phyloP scores from a whole-genome alignment of 2,888 invertebrate species.

The Parnassius glacialis region DNA sequence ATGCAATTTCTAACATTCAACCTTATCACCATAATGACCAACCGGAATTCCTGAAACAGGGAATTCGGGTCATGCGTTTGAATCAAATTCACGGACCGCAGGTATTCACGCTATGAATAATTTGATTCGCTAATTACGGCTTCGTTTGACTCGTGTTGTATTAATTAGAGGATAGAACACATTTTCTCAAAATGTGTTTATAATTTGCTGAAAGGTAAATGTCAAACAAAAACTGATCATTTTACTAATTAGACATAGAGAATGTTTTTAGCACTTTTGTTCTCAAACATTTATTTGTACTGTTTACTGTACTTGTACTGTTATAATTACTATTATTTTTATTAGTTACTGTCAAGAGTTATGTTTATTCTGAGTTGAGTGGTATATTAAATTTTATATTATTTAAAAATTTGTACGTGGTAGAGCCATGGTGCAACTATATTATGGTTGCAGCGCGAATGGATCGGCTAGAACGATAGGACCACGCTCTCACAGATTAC shows the following conservation, averaged over 20 bases:
- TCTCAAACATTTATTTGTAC: too few species aligned
- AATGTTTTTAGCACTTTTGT: not conserved
- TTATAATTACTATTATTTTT: too few species aligned
- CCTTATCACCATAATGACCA: conserved; percentile 21
- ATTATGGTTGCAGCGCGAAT: too few species aligned
- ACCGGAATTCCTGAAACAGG: conserved; percentile 25
- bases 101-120: conserved; percentile 30
- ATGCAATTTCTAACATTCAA: conserved; percentile 1
- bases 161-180: conserved; percentile 5
- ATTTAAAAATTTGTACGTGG: too few species aligned
- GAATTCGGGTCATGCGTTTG: conserved; percentile 27
- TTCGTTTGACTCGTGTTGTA: conserved; percentile 11
- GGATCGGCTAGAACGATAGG: too few species aligned
- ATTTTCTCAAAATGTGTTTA: not conserved
- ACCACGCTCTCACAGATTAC: too few species aligned
- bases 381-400: too few species aligned
- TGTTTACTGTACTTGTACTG: too few species aligned
- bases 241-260: not conserved
- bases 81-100: conserved; percentile 32
- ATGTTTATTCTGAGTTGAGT: not conserved
- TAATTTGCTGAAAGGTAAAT: not conserved
- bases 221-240: not conserved
- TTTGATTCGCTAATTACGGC: conserved; percentile 27
- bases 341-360: too few species aligned
- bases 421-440: too few species aligned